Percentiles rank a stretch among this genome's conserved stretches.
These are phyloP conservation scores for Alethe castanea DNA, from an alignment of 2,113 vertebrate genomes.

Conservation along the genomic window DNA sequence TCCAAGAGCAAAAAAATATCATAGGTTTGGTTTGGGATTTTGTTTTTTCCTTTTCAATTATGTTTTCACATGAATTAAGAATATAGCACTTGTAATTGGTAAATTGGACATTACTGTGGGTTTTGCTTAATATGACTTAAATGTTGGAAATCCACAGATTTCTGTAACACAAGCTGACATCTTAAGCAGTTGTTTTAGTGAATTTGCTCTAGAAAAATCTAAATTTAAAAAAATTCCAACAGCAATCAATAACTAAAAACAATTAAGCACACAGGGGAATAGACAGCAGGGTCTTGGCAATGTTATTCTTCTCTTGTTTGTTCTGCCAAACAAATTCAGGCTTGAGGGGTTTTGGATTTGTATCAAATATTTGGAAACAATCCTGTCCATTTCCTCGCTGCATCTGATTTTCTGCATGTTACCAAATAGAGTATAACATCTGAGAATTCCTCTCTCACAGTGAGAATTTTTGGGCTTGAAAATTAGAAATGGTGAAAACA, in stretches of 20 bases:
- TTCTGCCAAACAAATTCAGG: slow-evolving; percentile 43
- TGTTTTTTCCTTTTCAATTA: background rate
- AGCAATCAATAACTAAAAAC: background rate
- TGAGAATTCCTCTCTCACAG: background rate
- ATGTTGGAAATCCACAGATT: background rate
- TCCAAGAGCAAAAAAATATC: background rate
- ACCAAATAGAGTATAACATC: slow-evolving; percentile 39
- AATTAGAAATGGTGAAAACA: slow-evolving; percentile 12
- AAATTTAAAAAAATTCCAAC: background rate
- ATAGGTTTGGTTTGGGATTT: background rate
- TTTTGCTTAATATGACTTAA: background rate
- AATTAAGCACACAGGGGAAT: background rate
- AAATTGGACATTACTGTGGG: background rate
- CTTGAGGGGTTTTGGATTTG: slow-evolving; percentile 13
- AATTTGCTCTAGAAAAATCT: background rate
- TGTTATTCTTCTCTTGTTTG: background rate
- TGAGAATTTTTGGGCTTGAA: background rate
- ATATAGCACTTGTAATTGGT: background rate
- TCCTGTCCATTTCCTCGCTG: background rate
- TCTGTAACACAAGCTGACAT: background rate
- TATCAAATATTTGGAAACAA: slow-evolving; percentile 51
- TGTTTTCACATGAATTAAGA: background rate
- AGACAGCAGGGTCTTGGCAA: background rate
- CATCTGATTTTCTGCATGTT: slow-evolving; percentile 31
- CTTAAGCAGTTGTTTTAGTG: background rate